Base-by-base conservation (phyloP, 1,140 invertebrate species). In the Stenopsyche tienmushanensis region DNA sequence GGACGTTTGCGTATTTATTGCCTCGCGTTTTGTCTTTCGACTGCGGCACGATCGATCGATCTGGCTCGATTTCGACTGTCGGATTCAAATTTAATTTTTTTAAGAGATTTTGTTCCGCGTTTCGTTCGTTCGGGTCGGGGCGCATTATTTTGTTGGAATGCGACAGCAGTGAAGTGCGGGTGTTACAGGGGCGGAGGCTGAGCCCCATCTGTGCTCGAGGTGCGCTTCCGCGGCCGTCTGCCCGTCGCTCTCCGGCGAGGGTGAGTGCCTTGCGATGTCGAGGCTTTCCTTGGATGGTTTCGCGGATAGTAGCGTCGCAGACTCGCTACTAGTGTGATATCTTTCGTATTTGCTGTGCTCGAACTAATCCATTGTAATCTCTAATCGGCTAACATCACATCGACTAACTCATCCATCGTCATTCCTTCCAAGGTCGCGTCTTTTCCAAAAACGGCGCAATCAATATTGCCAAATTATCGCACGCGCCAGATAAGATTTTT, bases 231-330 rank as follows among this genome's bases (percentile, higher is more conserved):
- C 34, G n/a, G 53, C 63, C 42, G 29, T 77, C 50, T 66, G 77
- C 72, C 69, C 72, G 45, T 63, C 74, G 59, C 58, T 73, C 67
- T 75, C 75, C 47, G 70, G 69, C 49, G 73, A 75, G 73, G 76
- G 77, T 80, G 75, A 78, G 77, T 78, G 65, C 41, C 57, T 34
- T 34, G 29, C 29, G 29, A 34, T 34, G 29, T 5, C 29, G 29
- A 34, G 13, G 29, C 29, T 34, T 34, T n/a, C n/a, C n/a, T n/a
- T n/a, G n/a, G n/a, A n/a, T n/a, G n/a, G n/a, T n/a, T n/a, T n/a
- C n/a, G n/a, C n/a, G n/a, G 5, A 21, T 50, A 50, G 59, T 62
- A 62, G 59, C 45, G 10, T 18, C 24, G 15, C 9, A 50, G 59
- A 62, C 59, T 3, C 15, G 59, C 59, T 62, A 50, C 59, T 29